These are phyloP conservation scores for Cepphus grylle DNA, from an alignment of 2,113 vertebrate genomes.

Conservation along the genomic window DNA sequence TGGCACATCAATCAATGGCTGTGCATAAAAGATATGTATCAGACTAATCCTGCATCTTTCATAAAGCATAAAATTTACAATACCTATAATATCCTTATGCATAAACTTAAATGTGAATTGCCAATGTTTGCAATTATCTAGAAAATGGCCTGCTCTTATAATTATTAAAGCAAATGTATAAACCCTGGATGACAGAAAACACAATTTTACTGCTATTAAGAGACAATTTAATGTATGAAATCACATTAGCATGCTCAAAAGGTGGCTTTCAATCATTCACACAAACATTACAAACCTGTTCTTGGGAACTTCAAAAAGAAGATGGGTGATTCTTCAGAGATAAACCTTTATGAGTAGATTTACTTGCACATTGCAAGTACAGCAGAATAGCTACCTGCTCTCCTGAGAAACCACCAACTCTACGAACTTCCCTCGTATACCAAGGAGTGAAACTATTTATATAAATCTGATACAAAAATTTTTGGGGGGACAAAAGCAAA, in stretches of 20 bases:
- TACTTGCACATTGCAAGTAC: neutral
- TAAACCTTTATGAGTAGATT: neutral
- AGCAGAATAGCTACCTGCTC: neutral
- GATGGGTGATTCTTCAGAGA: neutral
- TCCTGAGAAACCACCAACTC: neutral
- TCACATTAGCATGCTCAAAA: constrained; percentile 23
- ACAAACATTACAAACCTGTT: neutral
- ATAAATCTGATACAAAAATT: neutral
- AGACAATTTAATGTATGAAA: constrained; percentile 43
- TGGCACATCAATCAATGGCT: constrained; percentile 32
- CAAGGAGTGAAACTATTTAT: neutral
- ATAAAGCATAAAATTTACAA: constrained; percentile 29
- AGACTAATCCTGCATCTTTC: constrained; percentile 16
- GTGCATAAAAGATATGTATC: neutral
- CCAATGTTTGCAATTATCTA: constrained; percentile 56
- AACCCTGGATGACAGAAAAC: constrained; percentile 27
- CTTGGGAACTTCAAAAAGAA: neutral
- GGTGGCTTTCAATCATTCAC: constrained; percentile 33
- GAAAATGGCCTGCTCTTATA: constrained; percentile 36
- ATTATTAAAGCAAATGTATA: constrained; percentile 57
- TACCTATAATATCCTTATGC: constrained; percentile 10
- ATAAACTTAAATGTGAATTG: constrained; percentile 45
- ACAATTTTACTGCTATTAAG: constrained; percentile 37
- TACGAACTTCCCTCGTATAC: neutral
- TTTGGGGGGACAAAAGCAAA: neutral